These are phyloP conservation scores for Hemithea aestivaria DNA, from an alignment of 2,888 invertebrate genomes.

Conservation along the genomic window DNA sequence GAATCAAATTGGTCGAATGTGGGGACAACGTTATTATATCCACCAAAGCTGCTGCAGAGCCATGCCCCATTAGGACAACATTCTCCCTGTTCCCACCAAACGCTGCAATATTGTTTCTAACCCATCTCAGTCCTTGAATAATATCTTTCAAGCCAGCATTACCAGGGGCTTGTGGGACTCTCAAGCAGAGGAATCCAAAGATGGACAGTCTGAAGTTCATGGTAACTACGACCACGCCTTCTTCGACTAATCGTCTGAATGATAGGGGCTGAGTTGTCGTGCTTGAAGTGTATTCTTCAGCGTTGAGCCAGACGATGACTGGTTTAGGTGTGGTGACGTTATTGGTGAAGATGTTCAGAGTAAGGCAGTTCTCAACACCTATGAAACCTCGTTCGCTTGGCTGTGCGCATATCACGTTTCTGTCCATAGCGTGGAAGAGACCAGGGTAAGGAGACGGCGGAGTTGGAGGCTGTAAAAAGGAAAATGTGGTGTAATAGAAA, in stretches of 20 bases:
- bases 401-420: slow-evolving; percentile 52
- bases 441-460: slow-evolving; percentile 31
- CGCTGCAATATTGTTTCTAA: slow-evolving; percentile 78
- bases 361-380: slow-evolving; percentile 63
- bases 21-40: slow-evolving; percentile 61
- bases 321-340: slow-evolving; percentile 49
- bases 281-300: slow-evolving; percentile 51
- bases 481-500: background rate
- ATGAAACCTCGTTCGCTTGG: slow-evolving; percentile 50
- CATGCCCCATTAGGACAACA: slow-evolving; percentile 89
- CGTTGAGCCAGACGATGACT: slow-evolving; percentile 61
- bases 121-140: slow-evolving; percentile 86
- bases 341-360: slow-evolving; percentile 53
- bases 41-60: slow-evolving; percentile 83
- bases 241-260: slow-evolving; percentile 81
- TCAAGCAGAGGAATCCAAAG: slow-evolving; percentile 84
- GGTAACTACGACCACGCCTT: slow-evolving; percentile 81
- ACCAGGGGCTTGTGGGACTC: slow-evolving; percentile 82
- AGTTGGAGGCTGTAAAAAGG: slow-evolving; percentile 34
- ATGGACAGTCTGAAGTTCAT: slow-evolving; percentile 86
- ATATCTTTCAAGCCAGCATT: slow-evolving; percentile 94
- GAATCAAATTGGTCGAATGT: slow-evolving; percentile 42
- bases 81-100: slow-evolving; percentile 81
- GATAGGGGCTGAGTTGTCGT: slow-evolving; percentile 35
- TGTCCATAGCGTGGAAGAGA: slow-evolving; percentile 42